Conservation (phyloP, 2,797 vertebrate species). For the Chloroceryle amazona region DNA sequence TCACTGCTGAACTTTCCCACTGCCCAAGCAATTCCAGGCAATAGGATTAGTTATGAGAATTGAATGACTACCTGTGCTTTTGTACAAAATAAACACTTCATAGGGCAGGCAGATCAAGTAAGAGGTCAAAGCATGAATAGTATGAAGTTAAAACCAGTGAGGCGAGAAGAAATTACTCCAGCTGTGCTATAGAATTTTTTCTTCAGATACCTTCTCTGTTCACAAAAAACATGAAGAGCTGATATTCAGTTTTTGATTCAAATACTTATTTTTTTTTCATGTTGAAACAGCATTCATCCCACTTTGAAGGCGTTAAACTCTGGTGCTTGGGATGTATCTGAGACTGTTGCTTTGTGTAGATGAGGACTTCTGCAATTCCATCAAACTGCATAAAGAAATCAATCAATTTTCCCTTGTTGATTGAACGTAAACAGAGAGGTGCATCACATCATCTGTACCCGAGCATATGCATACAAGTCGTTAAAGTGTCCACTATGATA, state of each 20-base stretch:
- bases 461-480: not conserved
- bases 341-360: not conserved
- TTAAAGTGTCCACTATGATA: not conserved
- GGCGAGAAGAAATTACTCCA: not conserved
- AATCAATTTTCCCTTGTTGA: not conserved
- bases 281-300: not conserved
- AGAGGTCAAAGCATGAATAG: not conserved
- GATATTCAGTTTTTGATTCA: not conserved
- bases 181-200: not conserved
- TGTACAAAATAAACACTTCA: not conserved
- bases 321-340: rapidly evolving
- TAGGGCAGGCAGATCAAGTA: not conserved
- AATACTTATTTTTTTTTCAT: not conserved
- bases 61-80: not conserved
- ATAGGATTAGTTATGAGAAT: not conserved
- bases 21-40: not conserved
- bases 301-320: not conserved
- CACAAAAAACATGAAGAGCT: not conserved
- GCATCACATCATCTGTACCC: not conserved
- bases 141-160: not conserved
- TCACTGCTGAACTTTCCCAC: not conserved
- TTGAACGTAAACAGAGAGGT: not conserved
- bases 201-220: not conserved
- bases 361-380: not conserved
- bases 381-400: not conserved